These are phyloP conservation scores for Pseudorasbora parva DNA, from an alignment of 2,113 vertebrate species.

Conservation along the genomic window DNA sequence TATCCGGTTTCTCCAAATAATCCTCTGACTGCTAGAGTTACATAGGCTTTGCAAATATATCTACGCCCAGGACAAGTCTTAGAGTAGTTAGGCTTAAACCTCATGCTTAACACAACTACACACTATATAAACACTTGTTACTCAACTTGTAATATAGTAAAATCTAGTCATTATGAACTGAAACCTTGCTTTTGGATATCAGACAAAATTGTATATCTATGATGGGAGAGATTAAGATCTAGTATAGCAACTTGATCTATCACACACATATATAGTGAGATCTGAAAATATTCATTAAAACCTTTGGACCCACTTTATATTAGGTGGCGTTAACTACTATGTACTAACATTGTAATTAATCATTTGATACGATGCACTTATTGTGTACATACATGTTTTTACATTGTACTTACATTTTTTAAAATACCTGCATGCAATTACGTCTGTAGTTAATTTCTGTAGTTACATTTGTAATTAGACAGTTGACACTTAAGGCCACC, in stretches of 20 bases:
- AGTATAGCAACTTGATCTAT: background rate
- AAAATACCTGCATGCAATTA: too few species aligned
- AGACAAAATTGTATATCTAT: background rate
- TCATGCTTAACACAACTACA: slow-evolving; percentile 17
- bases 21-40: slow-evolving; percentile 53
- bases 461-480: too few species aligned
- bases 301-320: too few species aligned
- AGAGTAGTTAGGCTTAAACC: background rate
- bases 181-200: background rate
- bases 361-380: too few species aligned
- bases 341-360: too few species aligned
- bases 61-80: slow-evolving; percentile 14
- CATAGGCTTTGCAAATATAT: slow-evolving; percentile 49
- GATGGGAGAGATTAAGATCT: background rate
- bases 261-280: background rate
- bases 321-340: too few species aligned
- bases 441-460: too few species aligned
- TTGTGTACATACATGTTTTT: too few species aligned
- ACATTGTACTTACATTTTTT: too few species aligned
- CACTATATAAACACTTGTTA: background rate
- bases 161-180: background rate
- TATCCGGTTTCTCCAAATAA: slow-evolving; percentile 48
- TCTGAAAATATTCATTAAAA: background rate
- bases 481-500: too few species aligned
- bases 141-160: background rate